Evolutionary conservation across 2,888 invertebrate species (phyloP), one percentile per base, ranked within the genome.

Genomic region (Oligia latruncula): DNA sequence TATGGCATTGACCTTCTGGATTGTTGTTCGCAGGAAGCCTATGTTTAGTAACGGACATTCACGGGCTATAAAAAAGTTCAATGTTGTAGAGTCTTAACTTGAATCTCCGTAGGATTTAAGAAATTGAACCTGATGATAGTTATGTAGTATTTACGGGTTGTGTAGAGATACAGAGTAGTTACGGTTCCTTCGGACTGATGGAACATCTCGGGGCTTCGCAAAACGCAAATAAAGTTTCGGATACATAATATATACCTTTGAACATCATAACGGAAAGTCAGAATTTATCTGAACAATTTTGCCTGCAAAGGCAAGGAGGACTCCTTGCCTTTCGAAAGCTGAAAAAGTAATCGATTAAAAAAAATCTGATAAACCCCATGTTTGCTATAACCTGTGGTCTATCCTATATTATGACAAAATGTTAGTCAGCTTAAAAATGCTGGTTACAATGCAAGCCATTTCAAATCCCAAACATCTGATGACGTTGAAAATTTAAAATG

Each of bases 1-100:
- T 66, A 78, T 78, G 74, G 82, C 86, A 85, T 75, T 84, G 84
- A 82, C 78, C 82, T 82, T 78, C 78, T 40, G 58, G 9, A 55
- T 11, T 52, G 55, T 35, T 55, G 65, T 29, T 29, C 71, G 60
- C 74, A 74, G 82, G 82, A 81, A 77, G 67, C 67, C 68, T 62
- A 55, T 82, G 60, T 85, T 81, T 81, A 85, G 78, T 62, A 55
- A 64, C 71, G 64, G 82, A 77, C 64, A 65, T 83, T 81, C 77
- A 77, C 58, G n/a, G 23, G 17, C 58, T 66, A 64, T 66, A 66
- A 77, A 81, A 71, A 85, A 77, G n/a, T 52, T 64, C 40, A 58
- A 73, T 52, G 55, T 43, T n/a, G 52, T 29, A 15, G 58, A 80
- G 8, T 55, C 60, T 67, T 52, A 62, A 62, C 58, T 71, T 43